phyloP scores from a whole-genome alignment of 2,113 vertebrate genomes.

The Stictonetta naevosa region DNA sequence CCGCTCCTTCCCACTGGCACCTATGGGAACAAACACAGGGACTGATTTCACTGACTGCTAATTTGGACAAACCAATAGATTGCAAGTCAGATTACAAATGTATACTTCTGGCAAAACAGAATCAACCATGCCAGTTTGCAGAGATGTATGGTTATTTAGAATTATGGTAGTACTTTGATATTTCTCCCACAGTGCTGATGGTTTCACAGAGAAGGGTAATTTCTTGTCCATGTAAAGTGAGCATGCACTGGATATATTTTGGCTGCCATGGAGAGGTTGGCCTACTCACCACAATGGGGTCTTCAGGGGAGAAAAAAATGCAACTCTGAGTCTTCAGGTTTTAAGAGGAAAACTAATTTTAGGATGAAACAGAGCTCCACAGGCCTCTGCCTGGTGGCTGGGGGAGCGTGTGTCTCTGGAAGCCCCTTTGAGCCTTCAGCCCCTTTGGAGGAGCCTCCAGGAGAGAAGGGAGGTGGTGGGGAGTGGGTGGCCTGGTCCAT shows the following conservation, averaged over 20 bases:
- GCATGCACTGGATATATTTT: not conserved
- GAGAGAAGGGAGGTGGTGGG: not conserved
- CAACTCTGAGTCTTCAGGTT: not conserved
- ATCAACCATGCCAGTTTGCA: not conserved
- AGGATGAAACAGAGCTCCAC: not conserved
- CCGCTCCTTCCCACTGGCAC: not conserved
- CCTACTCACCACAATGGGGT: not conserved
- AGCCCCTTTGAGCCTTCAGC: too few species aligned
- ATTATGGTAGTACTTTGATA: not conserved
- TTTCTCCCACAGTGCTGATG: not conserved
- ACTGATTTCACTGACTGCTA: not conserved
- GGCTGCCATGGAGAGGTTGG: not conserved
- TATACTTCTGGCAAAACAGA: not conserved
- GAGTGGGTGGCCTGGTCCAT: not conserved
- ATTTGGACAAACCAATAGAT: not conserved
- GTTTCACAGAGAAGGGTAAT: not conserved
- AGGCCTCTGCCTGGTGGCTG: not conserved
- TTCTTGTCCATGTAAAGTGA: not conserved
- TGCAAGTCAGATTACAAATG: not conserved
- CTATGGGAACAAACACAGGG: rapidly evolving
- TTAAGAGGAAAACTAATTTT: not conserved
- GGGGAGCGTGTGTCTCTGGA: too few species aligned
- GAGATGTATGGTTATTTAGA: not conserved
- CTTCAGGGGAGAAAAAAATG: not conserved
- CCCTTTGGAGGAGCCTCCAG: not conserved